These are phyloP conservation scores for Premnoplex brunnescens DNA, from an alignment of 2,797 vertebrate species.

Conservation along the genomic window DNA sequence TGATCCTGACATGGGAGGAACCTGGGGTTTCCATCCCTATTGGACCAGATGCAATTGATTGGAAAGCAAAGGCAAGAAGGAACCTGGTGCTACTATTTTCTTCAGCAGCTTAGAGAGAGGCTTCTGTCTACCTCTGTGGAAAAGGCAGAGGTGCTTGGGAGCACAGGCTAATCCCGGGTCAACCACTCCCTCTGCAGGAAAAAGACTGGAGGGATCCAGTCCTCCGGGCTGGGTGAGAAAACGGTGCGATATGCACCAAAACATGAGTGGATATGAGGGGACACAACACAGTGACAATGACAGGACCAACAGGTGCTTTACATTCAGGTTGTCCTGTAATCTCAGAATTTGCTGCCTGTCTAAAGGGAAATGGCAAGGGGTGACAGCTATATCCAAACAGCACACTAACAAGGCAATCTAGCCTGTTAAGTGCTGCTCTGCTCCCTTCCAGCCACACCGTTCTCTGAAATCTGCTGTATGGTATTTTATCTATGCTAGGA, in stretches of 20 bases:
- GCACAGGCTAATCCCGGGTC: background rate
- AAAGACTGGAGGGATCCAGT: background rate
- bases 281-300: accelerated
- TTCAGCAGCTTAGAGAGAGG: background rate
- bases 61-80: background rate
- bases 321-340: background rate
- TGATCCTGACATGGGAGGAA: background rate
- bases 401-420: accelerated
- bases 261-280: accelerated
- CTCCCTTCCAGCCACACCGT: background rate
- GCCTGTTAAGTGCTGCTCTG: background rate
- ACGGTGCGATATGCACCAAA: accelerated
- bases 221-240: background rate
- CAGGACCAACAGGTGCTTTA: accelerated
- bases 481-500: background rate
- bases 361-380: background rate
- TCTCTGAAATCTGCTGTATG: background rate
- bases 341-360: background rate
- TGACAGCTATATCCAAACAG: background rate
- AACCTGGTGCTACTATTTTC: background rate
- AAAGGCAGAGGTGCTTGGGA: background rate
- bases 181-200: slow-evolving; percentile 51
- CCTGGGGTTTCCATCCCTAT: background rate
- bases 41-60: background rate
- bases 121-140: background rate